Evolutionary conservation across 2,113 vertebrate species (phyloP), one percentile per base, ranked within the genome.

Genomic region (Philantomba maxwellii): DNA sequence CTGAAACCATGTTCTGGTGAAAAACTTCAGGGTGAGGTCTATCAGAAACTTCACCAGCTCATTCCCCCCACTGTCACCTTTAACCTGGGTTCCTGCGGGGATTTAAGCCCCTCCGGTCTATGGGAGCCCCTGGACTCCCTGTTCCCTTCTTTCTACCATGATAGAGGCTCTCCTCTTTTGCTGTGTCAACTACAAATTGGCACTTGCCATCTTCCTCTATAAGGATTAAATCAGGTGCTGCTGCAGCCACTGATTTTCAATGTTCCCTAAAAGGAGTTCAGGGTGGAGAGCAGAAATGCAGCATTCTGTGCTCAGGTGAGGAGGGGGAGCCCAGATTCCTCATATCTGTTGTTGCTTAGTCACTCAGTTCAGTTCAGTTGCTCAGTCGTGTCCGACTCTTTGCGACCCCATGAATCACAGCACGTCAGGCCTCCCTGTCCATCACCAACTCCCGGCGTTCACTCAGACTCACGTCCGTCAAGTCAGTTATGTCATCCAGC

Each of bases 381-480:
- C 13, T 62, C 60, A 62, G 60, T 30, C 6, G 0, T 30, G 28
- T 62, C 60, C 0, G 28, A 62, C 60, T 15, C 60, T 60, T 60
- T 62, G 28, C 13, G 0, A 1, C 28, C 60, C 13, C 28, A 30
- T 62, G 28, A 26, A 58, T 12, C 0, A 10, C 23, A 58, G 57
- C 57, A 58, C 2, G 0, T 10, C 4, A 58, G 10, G 57, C 9
- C 23, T 58, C 57, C 57, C 57, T 26, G 23, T 58, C 57, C 23
- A 26, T 58, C 25, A 25, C 10, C 55, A 58, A 12, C 25, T 58
- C 23, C 25, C 0, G 0, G 23, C 26, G 23, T 26, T 12, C 25
- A 26, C 25, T 26, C 57, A 58, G 10, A 58, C 23, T 26, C 57
- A 58, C 10, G 0, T 26, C 57, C 57, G 26, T 58, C 4, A 0